These are phyloP conservation scores for Alentia gelatinosa DNA, from an alignment of 2,888 invertebrate genomes.

Conservation along the genomic window DNA sequence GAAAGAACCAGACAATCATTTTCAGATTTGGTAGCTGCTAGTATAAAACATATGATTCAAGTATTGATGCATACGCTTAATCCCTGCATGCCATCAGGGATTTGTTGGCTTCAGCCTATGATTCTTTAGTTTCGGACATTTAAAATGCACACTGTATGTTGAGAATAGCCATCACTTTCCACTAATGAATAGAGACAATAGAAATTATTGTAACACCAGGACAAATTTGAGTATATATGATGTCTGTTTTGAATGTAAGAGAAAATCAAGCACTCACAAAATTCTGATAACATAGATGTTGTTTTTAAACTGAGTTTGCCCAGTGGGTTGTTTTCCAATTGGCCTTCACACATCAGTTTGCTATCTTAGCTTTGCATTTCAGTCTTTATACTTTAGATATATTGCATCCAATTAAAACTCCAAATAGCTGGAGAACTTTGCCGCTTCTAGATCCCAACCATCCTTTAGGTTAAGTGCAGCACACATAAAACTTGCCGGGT, in stretches of 20 bases:
- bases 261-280: neutral
- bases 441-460: neutral
- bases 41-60: too few relatives aligned
- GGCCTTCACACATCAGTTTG: neutral
- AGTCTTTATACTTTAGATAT: slow-evolving; percentile 34
- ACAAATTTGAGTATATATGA: too few relatives aligned
- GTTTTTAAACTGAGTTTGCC: neutral
- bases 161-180: neutral
- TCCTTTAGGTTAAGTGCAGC: neutral
- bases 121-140: neutral
- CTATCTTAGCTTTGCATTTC: slow-evolving; percentile 3
- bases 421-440: neutral
- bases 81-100: too few relatives aligned
- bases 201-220: too few relatives aligned
- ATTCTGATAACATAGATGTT: neutral
- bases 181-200: neutral
- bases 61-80: too few relatives aligned
- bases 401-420: neutral
- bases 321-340: slow-evolving; percentile 29
- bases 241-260: neutral
- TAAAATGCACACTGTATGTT: slow-evolving; percentile 31
- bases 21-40: too few relatives aligned
- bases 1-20: too few relatives aligned
- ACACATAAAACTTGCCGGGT: neutral
- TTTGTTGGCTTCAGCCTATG: too few relatives aligned